Base-by-base conservation (phyloP, 2,113 vertebrate species). In the Kobus ellipsiprymnus region DNA sequence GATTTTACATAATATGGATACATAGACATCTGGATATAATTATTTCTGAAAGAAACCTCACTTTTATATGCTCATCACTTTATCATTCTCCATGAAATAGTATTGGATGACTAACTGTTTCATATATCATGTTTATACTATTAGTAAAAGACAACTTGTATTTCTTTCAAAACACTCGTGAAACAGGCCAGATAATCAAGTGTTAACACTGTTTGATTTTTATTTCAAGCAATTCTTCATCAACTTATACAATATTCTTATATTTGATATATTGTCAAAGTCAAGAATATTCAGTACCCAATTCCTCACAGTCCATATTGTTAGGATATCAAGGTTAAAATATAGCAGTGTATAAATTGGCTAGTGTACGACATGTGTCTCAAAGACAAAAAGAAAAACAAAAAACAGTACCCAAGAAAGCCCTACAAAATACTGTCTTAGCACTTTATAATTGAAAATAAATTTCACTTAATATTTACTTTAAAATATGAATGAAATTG, bases 101-200 rank as follows among this genome's bases (percentile, higher is more conserved):
- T n/a, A 64, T 77, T 57, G 71, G 11, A 48, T 71, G 46, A 64
- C 23, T 59, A 46, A 87, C 44, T 89, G 23, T 87, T 64, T 92
- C 60, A 88, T 64, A 44, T 40, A 10, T 7, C 30, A 16, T 92
- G 55, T 87, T 87, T 89, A 91, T 80, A 52, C 13, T 40, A 71
- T 77, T 94, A 91, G 29, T 64, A 62, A 95, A 96, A 92, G n/a
- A 30, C 25, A 93, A 59, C 36, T 92, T 96, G 19, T 54, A 96
- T 95, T 91, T 67, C 96, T 97, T 91, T 77, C 16, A 52, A 95
- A 90, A 57, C 4, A 71, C n/a, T 88, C 33, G n/a, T 67, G 19
- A 14, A 86, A 33, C 44, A 67, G 71, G 9, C 44, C 60, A 90
- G 23, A 78, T 93, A 92, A 87, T 82, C 52, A 91, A 9, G 44